Conservation (phyloP, 2,113 vertebrate genomes). For the Lutjanus erythropterus region DNA sequence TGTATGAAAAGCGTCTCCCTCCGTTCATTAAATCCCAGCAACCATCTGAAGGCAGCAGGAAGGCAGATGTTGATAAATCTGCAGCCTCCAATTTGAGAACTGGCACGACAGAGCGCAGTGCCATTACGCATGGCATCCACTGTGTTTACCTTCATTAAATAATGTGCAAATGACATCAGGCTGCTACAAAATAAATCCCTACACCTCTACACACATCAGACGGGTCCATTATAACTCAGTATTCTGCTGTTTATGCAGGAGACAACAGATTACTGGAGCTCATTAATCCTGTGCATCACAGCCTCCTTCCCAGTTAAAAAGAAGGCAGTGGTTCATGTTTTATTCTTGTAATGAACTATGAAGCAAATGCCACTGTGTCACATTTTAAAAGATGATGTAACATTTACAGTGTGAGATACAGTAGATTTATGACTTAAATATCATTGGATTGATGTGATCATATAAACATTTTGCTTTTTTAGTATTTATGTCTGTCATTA, state of each 20-base stretch:
- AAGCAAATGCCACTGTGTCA: not conserved
- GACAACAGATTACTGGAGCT: not conserved
- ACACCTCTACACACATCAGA: not conserved
- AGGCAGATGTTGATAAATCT: not conserved
- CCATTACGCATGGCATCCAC: not conserved
- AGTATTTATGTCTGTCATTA: not conserved
- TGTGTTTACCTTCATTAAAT: constrained; percentile 6
- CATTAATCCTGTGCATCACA: not conserved
- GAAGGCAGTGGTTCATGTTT: not conserved
- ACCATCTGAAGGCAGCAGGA: not conserved
- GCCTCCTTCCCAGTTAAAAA: not conserved
- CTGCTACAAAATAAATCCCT: not conserved
- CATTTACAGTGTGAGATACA: not conserved
- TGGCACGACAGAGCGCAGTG: not conserved
- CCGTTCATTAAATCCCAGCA: not conserved
- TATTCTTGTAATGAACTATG: not conserved
- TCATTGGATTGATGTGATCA: not conserved
- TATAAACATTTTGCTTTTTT: not conserved
- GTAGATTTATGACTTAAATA: not conserved
- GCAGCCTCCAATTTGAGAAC: constrained; percentile 9
- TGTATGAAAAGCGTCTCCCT: not conserved
- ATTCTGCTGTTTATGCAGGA: not conserved
- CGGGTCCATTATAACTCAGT: not conserved
- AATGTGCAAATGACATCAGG: not conserved
- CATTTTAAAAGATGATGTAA: not conserved